Evolutionary conservation across 2,888 invertebrate species (phyloP).

Genomic region (Drosophila pseudotalamancana): DNA sequence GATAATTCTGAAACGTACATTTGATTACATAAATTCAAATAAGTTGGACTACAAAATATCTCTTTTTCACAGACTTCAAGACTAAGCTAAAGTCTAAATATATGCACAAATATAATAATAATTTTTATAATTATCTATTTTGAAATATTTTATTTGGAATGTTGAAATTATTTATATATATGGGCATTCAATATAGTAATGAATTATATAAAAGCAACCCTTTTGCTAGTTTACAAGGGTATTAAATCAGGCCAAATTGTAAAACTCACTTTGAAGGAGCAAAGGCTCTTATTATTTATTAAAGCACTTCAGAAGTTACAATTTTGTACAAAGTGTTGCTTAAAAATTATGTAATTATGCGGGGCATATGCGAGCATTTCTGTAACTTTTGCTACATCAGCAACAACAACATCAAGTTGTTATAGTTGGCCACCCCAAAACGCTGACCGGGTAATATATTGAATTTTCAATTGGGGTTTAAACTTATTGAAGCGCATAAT

Average conservation of each 20-base stretch:
- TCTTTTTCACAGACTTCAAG: too few species aligned
- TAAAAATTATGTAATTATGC: slow-evolving; percentile 63
- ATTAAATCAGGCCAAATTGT: slow-evolving; percentile 52
- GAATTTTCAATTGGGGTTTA: slow-evolving; percentile 68
- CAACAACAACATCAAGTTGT: background rate
- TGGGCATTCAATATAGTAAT: too few species aligned
- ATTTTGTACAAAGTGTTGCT: slow-evolving; percentile 33
- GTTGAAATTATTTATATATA: too few species aligned
- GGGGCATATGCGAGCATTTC: slow-evolving; percentile 69
- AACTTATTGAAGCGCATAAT: slow-evolving; percentile 58
- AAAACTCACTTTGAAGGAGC: slow-evolving; percentile 25
- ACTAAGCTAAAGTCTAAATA: too few species aligned
- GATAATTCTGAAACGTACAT: too few species aligned
- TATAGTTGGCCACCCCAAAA: slow-evolving; percentile 33
- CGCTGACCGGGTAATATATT: slow-evolving; percentile 11
- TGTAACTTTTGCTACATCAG: slow-evolving; percentile 47
- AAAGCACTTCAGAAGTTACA: slow-evolving; percentile 68
- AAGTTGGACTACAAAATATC: too few species aligned
- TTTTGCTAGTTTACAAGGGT: background rate
- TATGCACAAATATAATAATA: too few species aligned
- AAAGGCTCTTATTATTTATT: slow-evolving; percentile 64
- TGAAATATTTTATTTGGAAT: background rate
- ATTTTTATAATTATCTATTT: too few species aligned
- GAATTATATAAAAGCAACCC: background rate
- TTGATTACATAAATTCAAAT: too few species aligned